Base-by-base conservation (phyloP, 2,888 invertebrate genomes). In the Campoletis raptor region DNA sequence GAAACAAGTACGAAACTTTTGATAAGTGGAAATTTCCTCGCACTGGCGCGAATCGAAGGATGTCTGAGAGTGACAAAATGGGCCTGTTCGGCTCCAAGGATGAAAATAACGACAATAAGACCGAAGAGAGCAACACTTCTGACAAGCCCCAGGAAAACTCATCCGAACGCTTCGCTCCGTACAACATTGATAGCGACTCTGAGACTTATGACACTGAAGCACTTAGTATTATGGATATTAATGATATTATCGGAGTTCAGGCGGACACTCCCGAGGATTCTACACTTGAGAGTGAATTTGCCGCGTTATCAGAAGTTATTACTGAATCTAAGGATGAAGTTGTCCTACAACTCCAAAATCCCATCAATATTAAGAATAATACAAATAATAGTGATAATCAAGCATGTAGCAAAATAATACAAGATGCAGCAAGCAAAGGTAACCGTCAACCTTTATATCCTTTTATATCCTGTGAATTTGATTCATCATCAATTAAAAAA, bases 281-380 rank as follows among this genome's bases (percentile, higher is more conserved):
- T 21, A 93, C 94, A 2, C 81, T 94, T 9, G 92, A 94, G 78
- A 93, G 94, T 84, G 91, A 94, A 88, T 92, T 94, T 72, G 92
- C 92, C 77, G 92, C 93, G 66, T 87, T 94, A 70, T 92, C 94
- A 74, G 90, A 93, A 82, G 92, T 94, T 69, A 93, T 93, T 69
- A 92, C 91, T 5, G 92, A 94, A 42, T 90, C 93, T 54, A 83
- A 83, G 21, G 81, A 81, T 5, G 85, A 87, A 66, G 78, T 81
- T 67, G 66, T 48, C n/a, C 66, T 74, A 5, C 52, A 64, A 52
- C 42, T 70, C 24, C 36, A 42, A 24, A 66, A 81, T 52, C 15
- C 61, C 21, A 2, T 6, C 1, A 21, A 9, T 30, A 15, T 4
- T 18, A 73, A 42, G 42, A 21, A 77, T 12, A 81, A 37, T 18